Percentiles rank a stretch among this genome's conserved stretches.
Conservation (phyloP, 1,140 invertebrate species). For the Drosophila repleta region DNA sequence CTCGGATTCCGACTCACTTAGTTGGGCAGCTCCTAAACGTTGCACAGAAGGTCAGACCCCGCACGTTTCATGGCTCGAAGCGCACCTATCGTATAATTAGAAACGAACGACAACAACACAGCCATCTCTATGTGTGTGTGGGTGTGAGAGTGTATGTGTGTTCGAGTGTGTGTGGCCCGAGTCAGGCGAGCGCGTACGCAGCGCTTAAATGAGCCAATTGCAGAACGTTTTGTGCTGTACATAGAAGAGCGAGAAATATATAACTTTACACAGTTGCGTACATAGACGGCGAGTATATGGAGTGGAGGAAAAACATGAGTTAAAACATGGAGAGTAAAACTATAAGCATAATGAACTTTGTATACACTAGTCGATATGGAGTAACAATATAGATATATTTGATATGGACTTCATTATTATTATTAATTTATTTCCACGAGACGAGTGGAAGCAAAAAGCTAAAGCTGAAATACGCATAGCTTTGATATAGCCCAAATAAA, state of each 20-base stretch:
- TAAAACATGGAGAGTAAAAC: constrained; percentile 15
- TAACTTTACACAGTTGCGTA: constrained; percentile 7
- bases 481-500: too few relatives aligned
- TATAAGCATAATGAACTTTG: neutral
- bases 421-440: too few relatives aligned
- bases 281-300: constrained; percentile 21
- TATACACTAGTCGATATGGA: neutral
- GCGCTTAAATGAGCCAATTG: constrained; percentile 69
- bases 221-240: constrained; percentile 49
- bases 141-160: constrained; percentile 9
- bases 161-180: constrained; percentile 17
- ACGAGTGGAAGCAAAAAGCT: too few relatives aligned
- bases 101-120: constrained; percentile 74
- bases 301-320: constrained; percentile 17
- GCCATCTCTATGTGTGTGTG: constrained; percentile 4
- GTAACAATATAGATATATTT: too few relatives aligned
- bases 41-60: constrained; percentile 76
- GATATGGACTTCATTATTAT: too few relatives aligned
- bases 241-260: constrained; percentile 38
- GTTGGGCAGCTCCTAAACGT: constrained; percentile 63
- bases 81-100: constrained; percentile 82
- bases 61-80: constrained; percentile 79
- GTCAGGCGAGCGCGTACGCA: constrained; percentile 11
- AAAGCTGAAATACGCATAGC: too few relatives aligned
- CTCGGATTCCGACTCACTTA: constrained; percentile 24